Conservation (phyloP, 2,113 vertebrate genomes). For the Hyaena hyaena region DNA sequence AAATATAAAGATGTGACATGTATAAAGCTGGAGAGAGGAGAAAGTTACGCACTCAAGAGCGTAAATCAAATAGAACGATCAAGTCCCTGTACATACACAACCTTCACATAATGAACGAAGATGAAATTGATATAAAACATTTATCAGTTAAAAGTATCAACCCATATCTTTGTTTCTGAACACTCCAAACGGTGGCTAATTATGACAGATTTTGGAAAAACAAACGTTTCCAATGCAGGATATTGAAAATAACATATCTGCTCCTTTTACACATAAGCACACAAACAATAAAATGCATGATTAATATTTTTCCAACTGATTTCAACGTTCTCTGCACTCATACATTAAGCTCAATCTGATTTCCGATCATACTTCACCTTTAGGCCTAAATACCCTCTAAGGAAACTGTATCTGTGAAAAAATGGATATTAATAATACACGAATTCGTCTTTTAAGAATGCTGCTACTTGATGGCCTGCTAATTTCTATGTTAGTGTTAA, state of each 20-base stretch:
- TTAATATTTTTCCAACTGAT: background rate
- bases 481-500: background rate
- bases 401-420: background rate
- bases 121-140: background rate
- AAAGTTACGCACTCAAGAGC: fast-evolving
- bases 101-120: background rate
- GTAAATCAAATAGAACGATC: background rate
- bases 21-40: fast-evolving
- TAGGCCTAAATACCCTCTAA: background rate
- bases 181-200: background rate
- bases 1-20: fast-evolving
- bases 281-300: background rate
- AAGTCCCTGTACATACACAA: fast-evolving
- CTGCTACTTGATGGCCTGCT: background rate
- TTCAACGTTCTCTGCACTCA: background rate
- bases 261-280: background rate
- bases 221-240: background rate
- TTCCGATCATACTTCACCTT: background rate
- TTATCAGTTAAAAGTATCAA: background rate
- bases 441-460: background rate
- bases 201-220: background rate
- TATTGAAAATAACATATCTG: background rate
- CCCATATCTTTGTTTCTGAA: background rate
- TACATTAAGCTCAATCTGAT: background rate
- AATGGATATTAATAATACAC: fast-evolving